Evolutionary conservation across 2,888 invertebrate species (phyloP).

Genomic region (Eupithecia inturbata): DNA sequence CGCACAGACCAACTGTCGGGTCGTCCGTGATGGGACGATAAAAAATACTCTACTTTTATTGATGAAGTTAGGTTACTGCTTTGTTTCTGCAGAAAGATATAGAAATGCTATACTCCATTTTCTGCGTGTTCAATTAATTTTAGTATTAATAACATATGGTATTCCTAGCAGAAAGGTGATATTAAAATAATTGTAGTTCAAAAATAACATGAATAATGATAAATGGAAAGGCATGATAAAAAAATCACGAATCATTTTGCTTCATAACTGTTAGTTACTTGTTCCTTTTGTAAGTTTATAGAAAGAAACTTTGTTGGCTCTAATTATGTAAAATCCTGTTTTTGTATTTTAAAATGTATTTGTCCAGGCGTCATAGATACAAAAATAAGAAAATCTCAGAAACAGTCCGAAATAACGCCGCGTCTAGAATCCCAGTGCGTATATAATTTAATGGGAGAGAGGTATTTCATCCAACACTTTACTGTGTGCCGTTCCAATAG

Average conservation of each 20-base stretch:
- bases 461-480: constrained; percentile 52
- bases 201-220: too few relatives aligned
- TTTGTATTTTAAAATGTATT: not conserved
- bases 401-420: not conserved
- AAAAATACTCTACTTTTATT: constrained; percentile 1
- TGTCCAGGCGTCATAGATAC: not conserved
- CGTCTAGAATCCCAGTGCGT: constrained; percentile 30
- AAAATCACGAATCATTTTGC: too few relatives aligned
- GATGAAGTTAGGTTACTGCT: not conserved
- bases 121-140: too few relatives aligned
- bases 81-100: not conserved
- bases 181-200: too few relatives aligned
- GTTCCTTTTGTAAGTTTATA: not conserved
- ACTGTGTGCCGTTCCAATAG: constrained; percentile 43
- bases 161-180: too few relatives aligned
- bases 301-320: not conserved
- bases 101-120: not conserved
- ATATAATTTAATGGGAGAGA: constrained; percentile 40
- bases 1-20: constrained; percentile 33
- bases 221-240: too few relatives aligned
- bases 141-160: too few relatives aligned
- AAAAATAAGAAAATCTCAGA: not conserved
- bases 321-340: not conserved
- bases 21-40: constrained; percentile 17
- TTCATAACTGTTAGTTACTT: too few relatives aligned